phyloP scores from a whole-genome alignment of 1,140 invertebrate genomes.

The Aphelinus atriplicis region DNA sequence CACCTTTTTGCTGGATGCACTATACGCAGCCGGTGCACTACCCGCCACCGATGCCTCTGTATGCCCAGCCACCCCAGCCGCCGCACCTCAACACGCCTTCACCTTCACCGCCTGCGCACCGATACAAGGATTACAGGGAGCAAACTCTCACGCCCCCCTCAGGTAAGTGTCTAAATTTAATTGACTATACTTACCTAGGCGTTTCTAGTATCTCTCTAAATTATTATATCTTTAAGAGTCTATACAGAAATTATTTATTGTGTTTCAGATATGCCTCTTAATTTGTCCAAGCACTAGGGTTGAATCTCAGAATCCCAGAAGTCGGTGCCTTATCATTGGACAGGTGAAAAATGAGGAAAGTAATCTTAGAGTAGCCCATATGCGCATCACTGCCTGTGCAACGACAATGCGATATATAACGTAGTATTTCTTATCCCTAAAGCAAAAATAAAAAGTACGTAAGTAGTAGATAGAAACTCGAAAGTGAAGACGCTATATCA shows the following conservation, averaged over 20 bases:
- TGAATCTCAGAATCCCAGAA: slow-evolving; percentile 65
- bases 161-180: slow-evolving; percentile 47
- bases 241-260: not conserved
- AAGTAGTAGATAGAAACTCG: slow-evolving; percentile 57
- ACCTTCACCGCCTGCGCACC: slow-evolving; percentile 60
- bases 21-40: slow-evolving; percentile 67
- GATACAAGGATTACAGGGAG: slow-evolving; percentile 66
- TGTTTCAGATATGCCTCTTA: slow-evolving; percentile 65
- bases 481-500: slow-evolving; percentile 41
- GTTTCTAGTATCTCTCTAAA: not conserved
- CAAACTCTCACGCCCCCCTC: slow-evolving; percentile 65
- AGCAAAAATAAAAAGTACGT: slow-evolving; percentile 49
- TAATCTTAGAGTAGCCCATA: slow-evolving; percentile 30
- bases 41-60: slow-evolving; percentile 60
- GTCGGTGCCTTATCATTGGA: slow-evolving; percentile 65
- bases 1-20: slow-evolving; percentile 65
- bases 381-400: slow-evolving; percentile 63
- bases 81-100: slow-evolving; percentile 53
- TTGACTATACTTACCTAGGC: not conserved
- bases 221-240: not conserved
- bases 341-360: slow-evolving; percentile 46
- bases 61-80: slow-evolving; percentile 57
- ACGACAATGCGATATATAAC: slow-evolving; percentile 63
- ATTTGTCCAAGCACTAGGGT: slow-evolving; percentile 67
- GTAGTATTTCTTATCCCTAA: slow-evolving; percentile 65